Conservation (phyloP, 2,888 invertebrate species). For the Tenthredo livida region DNA sequence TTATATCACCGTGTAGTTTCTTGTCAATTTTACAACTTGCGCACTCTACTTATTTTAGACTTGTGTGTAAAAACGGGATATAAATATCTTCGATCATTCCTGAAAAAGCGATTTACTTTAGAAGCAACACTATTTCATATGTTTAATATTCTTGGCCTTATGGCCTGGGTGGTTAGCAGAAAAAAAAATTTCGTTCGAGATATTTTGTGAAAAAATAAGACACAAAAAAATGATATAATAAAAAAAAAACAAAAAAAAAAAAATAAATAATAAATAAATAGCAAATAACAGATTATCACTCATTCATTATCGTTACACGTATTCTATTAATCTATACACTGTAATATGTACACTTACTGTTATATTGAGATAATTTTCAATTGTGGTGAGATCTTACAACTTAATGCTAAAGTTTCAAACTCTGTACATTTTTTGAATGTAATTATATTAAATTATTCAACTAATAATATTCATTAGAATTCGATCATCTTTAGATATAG, state of each 20-base stretch:
- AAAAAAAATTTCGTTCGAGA: neutral
- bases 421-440: constrained; percentile 60
- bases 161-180: neutral
- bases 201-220: constrained; percentile 1
- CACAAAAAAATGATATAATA: neutral
- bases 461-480: constrained; percentile 52
- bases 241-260: neutral
- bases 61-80: neutral
- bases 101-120: neutral
- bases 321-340: constrained; percentile 16
- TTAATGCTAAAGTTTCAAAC: constrained; percentile 49
- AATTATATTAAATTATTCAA: constrained; percentile 55
- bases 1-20: neutral
- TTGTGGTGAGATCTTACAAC: constrained; percentile 21
- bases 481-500: constrained; percentile 54
- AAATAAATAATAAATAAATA: neutral
- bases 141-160: constrained; percentile 17
- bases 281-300: constrained; percentile 20
- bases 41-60: too few relatives aligned
- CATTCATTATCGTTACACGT: constrained; percentile 12
- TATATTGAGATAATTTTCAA: constrained; percentile 44
- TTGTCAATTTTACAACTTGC: neutral
- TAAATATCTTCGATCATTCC: neutral
- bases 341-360: constrained; percentile 24
- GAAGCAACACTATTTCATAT: neutral